Evolutionary conservation across 2,888 invertebrate species (phyloP).

Genomic region (Hydrotaea diabolus): DNA sequence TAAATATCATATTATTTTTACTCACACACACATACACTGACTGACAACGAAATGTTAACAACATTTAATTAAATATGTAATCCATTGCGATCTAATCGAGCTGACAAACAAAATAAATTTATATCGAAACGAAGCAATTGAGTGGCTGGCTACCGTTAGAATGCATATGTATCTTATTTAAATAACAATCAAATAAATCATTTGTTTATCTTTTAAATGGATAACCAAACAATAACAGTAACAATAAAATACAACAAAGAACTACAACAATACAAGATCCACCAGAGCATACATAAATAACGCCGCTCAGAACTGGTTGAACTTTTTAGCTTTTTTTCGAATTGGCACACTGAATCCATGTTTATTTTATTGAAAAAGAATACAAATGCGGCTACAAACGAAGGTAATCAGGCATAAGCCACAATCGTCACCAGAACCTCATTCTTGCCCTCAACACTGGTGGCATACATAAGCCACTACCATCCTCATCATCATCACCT

Average conservation of each 20-base stretch:
- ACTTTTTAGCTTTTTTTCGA: neutral
- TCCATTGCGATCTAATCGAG: conserved; percentile 11
- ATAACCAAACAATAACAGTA: neutral
- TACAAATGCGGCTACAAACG: neutral
- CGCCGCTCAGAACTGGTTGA: neutral
- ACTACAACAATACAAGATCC: neutral
- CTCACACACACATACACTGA: neutral
- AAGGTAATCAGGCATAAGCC: neutral
- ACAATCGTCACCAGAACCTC: neutral
- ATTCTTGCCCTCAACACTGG: no score
- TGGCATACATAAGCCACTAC: neutral
- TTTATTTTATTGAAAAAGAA: neutral
- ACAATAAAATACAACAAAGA: neutral
- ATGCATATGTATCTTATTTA: conserved; percentile 27
- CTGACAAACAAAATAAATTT: conserved; percentile 6
- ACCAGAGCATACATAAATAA: neutral
- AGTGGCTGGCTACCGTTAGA: conserved; percentile 50
- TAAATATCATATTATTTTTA: conserved; percentile 27
- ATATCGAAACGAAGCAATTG: neutral
- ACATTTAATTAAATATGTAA: conserved; percentile 33
- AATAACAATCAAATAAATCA: conserved; percentile 59
- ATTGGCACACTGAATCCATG: neutral
- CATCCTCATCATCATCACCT: no score
- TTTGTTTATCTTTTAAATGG: conserved; percentile 48
- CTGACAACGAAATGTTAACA: neutral